These are phyloP conservation scores for Coccyzus lansbergi DNA, from an alignment of 2,797 vertebrate genomes.

Conservation along the genomic window DNA sequence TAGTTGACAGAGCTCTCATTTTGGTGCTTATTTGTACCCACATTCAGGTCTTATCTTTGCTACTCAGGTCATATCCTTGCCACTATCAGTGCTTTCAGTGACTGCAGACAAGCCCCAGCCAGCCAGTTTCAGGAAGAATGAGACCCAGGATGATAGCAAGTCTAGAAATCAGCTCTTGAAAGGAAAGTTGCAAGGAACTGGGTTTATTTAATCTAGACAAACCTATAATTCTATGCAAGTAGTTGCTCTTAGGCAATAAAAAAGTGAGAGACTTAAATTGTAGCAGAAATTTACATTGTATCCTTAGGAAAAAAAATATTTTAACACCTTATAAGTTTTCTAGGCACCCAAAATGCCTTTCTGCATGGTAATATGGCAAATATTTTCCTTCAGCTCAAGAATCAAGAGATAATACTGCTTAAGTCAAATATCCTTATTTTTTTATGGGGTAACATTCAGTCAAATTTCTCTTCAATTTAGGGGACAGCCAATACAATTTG, in stretches of 20 bases:
- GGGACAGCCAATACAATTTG: neutral
- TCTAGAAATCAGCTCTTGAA: neutral
- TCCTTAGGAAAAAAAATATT: neutral
- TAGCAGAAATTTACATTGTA: neutral
- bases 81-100: neutral
- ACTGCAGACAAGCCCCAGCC: neutral
- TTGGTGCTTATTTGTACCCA: neutral
- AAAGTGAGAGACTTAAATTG: neutral
- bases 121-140: neutral
- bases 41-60: fast-evolving
- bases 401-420: neutral
- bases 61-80: fast-evolving
- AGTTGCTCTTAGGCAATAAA: neutral
- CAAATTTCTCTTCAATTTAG: neutral
- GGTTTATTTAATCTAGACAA: neutral
- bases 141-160: neutral
- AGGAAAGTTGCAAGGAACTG: neutral
- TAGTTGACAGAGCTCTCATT: neutral
- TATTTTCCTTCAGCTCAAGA: neutral
- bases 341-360: neutral
- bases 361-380: neutral
- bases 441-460: neutral
- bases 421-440: neutral
- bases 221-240: neutral
- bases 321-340: neutral